phyloP scores from a whole-genome alignment of 2,888 invertebrate species.

The Drosophila pseudotakahashii region DNA sequence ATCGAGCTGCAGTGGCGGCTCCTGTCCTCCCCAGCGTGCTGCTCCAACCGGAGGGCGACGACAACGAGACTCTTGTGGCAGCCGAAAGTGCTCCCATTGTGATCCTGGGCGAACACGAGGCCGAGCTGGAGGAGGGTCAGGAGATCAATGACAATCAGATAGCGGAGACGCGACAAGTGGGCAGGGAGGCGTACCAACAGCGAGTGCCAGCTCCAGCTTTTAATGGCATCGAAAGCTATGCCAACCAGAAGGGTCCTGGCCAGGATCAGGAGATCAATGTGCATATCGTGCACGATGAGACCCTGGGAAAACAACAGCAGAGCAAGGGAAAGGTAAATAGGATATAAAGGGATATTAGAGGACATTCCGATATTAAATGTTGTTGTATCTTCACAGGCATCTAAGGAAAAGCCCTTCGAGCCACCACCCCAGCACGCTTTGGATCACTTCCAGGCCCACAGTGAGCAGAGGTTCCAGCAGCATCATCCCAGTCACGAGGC shows the following conservation, averaged over 20 bases:
- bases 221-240: constrained; percentile 50
- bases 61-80: constrained; percentile 66
- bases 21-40: constrained; percentile 77
- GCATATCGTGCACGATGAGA: constrained; percentile 73
- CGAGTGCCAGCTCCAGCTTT: constrained; percentile 48
- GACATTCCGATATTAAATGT: background rate
- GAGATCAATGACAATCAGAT: constrained; percentile 85
- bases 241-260: constrained; percentile 59
- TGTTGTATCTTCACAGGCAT: background rate
- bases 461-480: constrained; percentile 64
- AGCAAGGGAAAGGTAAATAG: background rate
- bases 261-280: constrained; percentile 77
- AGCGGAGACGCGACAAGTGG: constrained; percentile 81
- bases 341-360: too few relatives aligned
- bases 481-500: constrained; percentile 67
- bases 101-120: constrained; percentile 85
- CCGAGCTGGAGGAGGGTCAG: constrained; percentile 80
- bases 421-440: constrained; percentile 47
- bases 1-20: constrained; percentile 84
- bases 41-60: constrained; percentile 57
- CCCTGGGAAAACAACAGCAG: constrained; percentile 40
- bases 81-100: constrained; percentile 84
- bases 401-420: background rate
- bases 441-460: constrained; percentile 72
- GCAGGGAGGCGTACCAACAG: constrained; percentile 63